Evolutionary conservation across 2,888 invertebrate genomes (phyloP), one percentile per base, ranked within the genome.

Genomic region (Agonopterix alstromeriana): DNA sequence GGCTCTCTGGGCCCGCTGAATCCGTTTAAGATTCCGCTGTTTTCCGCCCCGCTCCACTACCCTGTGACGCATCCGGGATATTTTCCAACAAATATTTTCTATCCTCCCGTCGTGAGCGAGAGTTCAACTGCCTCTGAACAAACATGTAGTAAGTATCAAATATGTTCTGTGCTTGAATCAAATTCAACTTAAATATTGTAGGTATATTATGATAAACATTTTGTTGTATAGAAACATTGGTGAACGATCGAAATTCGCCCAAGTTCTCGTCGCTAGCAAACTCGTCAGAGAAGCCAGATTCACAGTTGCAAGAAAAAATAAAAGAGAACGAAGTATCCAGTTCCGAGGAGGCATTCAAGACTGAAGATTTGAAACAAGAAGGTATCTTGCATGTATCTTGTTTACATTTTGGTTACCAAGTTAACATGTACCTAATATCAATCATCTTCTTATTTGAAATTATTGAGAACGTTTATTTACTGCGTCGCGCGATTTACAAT

Each of bases 291-390:
- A 77, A 82, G 53, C 65, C 86, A 2, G 77, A 85, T 48, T 73
- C 83, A 0, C 80, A 86, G 17, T 72, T 82, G 8, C 49, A 68
- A 1, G 80, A 80, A 10, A 82, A 69, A 62, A 65, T 80, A 17
- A 93, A 93, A 67, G 94, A 94, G 58, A 94, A 94, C 61, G 94
- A 94, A 77, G 94, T 94, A 0, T 92, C 93, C 14, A 94, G 94
- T 72, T 93, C 94, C 0, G 94, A 94, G 69, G 94, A 94, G 74
- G 91, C 92, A 11, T 77, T 63, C 50, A 83, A 72, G 57, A 56
- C 59, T 7, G 71, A 67, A 42, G 61, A 66, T 11, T 49, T 46
- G 40, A 49, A 48, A 27, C 61, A 54, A 53, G 61, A 62, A 57
- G 67, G 73, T 72, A 61, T 42, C 42, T 11, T 27, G 38, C n/a